Conservation (phyloP, 2,888 invertebrate genomes). For the Coelogynopora nodosa region DNA sequence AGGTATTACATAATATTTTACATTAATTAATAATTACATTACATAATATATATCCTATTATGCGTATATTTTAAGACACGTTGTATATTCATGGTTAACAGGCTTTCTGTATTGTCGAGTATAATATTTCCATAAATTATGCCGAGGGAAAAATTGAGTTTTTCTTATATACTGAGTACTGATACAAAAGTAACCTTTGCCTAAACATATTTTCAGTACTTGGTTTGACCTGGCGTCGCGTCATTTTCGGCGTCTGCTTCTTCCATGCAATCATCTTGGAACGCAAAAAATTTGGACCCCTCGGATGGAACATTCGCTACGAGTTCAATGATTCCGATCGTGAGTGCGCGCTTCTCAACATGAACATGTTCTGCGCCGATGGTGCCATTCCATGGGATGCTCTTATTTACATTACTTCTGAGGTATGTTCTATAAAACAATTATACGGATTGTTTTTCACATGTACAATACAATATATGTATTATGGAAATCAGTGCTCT, state of each 20-base stretch:
- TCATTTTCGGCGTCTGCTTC: slow-evolving; percentile 62
- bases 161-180: no score
- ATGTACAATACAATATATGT: no score
- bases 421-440: slow-evolving; percentile 54
- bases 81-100: no score
- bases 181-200: no score
- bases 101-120: no score
- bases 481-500: neutral
- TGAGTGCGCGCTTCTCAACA: slow-evolving; percentile 61
- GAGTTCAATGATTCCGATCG: slow-evolving; percentile 62
- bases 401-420: slow-evolving; percentile 78
- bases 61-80: no score
- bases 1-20: no score
- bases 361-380: slow-evolving; percentile 71
- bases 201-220: slow-evolving; percentile 57
- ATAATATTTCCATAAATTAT: no score
- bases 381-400: slow-evolving; percentile 79
- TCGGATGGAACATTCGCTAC: slow-evolving; percentile 63
- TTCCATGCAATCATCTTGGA: slow-evolving; percentile 63
- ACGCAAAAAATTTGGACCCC: slow-evolving; percentile 63
- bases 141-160: no score
- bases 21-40: no score
- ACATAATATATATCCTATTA: no score
- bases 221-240: slow-evolving; percentile 58
- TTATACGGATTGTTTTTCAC: no score